Evolutionary conservation across 2,797 vertebrate genomes (phyloP), one percentile per base, ranked within the genome.

Genomic region (Brachyalestes nurse): DNA sequence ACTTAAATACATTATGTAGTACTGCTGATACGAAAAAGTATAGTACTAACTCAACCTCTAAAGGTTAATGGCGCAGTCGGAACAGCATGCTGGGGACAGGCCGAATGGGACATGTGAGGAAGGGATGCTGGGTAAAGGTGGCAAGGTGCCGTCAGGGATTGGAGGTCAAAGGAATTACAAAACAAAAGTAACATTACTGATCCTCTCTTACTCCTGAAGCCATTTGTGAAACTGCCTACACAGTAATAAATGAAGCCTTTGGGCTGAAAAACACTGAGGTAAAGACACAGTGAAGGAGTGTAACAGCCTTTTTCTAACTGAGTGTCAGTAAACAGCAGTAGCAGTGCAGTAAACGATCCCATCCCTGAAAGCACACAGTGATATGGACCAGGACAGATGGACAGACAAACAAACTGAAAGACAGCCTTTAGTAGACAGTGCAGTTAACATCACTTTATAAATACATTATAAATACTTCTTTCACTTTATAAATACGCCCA

Each of bases 321-420:
- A 82, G 64, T 77, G 77, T 74, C 61, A 81, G 42, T 49, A 73
- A 79, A 38, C 65, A 38, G 9, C 65, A 23, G 80, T 53, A 77
- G 61, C 58, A 69, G 58, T 64, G 64, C 7, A 74, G 21, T 72
- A 13, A 57, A 69, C 47, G 55, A 69, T 85, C 89, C 80, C 80
- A 87, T 91, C 91, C 89, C 91, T 89, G 88, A 92, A 81, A 88
- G 89, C 90, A 90, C 89, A 88, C 53, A 84, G 60, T 77, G 79
- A 84, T 72, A 88, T 76, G 77, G 64, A 89, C 62, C 61, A 80
- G 51, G 51, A 85, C 21, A 69, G 47, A 88, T 38, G 62, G 17
- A 61, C 14, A 71, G 61, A 80, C 65, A 81, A 65, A 60, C 58
- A 84, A n/a, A 69, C 34, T 40, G 9, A 75, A 21, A 49, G 38